Percentiles rank a stretch among this genome's conserved stretches.
phyloP scores from a whole-genome alignment of 2,888 invertebrate species.

The Luperina testacea region DNA sequence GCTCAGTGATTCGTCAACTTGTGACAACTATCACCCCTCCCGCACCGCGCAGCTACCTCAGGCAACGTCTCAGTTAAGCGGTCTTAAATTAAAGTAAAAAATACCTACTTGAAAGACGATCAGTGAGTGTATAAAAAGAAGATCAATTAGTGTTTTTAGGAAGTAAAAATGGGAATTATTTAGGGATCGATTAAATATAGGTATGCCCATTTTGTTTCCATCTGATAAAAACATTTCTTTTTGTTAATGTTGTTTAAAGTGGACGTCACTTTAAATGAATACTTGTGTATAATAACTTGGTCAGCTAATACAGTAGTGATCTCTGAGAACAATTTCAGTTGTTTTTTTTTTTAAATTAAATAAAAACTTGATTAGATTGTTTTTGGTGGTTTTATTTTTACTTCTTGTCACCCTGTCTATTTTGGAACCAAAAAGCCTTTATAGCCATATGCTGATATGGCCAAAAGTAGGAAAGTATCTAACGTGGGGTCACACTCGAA shows the following conservation, averaged over 20 bases:
- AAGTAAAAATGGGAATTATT: not conserved
- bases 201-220: not conserved
- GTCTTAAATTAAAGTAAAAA: not conserved
- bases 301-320: constrained; percentile 39
- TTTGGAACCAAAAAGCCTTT: not conserved
- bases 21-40: too few relatives aligned
- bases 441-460: not conserved
- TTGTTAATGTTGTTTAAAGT: not conserved
- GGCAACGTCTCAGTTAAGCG: too few relatives aligned
- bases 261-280: not conserved
- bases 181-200: not conserved
- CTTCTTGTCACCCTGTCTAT: constrained; percentile 3
- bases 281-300: constrained; percentile 1
- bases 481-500: too few relatives aligned
- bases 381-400: constrained; percentile 26
- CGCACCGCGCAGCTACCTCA: too few relatives aligned
- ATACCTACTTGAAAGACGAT: not conserved
- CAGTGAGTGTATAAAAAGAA: not conserved
- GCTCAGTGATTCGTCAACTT: too few relatives aligned
- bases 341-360: constrained; percentile 15
- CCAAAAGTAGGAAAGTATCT: too few relatives aligned
- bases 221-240: not conserved
- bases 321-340: constrained; percentile 32
- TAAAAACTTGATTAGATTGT: constrained; percentile 21
- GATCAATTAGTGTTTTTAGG: not conserved